Base-by-base conservation (phyloP, 2,113 vertebrate species). In the Cygnus buccinator region DNA sequence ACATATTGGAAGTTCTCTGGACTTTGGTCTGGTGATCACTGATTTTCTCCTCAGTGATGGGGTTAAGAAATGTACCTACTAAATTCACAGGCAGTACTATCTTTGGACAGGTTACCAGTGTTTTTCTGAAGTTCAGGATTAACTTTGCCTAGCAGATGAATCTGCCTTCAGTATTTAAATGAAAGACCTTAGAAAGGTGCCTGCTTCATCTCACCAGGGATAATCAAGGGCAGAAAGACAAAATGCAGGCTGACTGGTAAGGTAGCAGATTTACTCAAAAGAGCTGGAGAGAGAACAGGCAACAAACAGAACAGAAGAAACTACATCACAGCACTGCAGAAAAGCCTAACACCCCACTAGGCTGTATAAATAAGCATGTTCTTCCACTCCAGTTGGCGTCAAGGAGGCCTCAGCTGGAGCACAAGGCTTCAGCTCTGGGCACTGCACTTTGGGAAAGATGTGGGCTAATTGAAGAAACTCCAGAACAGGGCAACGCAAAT, bases 321-420 rank as follows among this genome's bases (percentile, higher is more conserved):
- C 39, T 72, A 54, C 74, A 68, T 79, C 77, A 37, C 13, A 72
- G 31, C 54, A n/a, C 29, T 2, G 2, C 58, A 93, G 26, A 35
- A 81, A 91, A 91, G 66, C 87, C 8, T 0, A 81, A 22, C 74
- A 94, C 81, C 77, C 81, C 84, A 87, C 43, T 94, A 87, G 62
- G 81, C 48, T 91, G 44, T 54, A 31, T 68, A 87, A 79, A 89
- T 94, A 70, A 81, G 74, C 39, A 13, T 89, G 77, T 76, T 84
- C 89, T 97, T 96, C 96, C 95, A 96, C 94, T 93, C 94, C 63
- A 95, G 87, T 91, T 95, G 96, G 91, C 94, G 94, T 89, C 93
- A 95, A 94, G 94, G 84, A 94, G 77, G 81, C 58, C 95, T 95
- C 96, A 97, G 96, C 96, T 97, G 96, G 95, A 95, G 87, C 70